Base-by-base conservation (phyloP, 2,888 invertebrate genomes). In the Leptopilina syphax region DNA sequence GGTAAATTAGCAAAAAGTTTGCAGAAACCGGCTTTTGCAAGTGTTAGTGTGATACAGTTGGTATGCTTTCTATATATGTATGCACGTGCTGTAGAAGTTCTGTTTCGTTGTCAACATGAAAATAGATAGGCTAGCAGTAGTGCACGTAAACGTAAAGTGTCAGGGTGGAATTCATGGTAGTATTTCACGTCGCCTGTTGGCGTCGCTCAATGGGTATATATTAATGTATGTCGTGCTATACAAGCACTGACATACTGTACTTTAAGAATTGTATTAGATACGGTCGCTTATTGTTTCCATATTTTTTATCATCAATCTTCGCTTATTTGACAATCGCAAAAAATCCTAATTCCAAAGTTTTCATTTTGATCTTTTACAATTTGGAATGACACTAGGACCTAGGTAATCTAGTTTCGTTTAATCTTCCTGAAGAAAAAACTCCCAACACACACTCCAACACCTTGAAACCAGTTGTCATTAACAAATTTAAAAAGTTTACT, bases 221-320 rank as follows among this genome's bases (percentile, higher is more conserved):
- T 88, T 88, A 88, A 87, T 86, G 86, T 85, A 82, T 82, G 86
- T 83, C 85, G 82, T 84, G 84, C 81, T 82, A 84, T 81, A 83
- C 85, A 87, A 86, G 84, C 82, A 82, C 87, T 85, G 87, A 84
- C 50, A 50, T 50, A 86, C 82, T 83, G 85, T 87, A 85, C 85
- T 86, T 86, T 86, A 87, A 87, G 86, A 88, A 87, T 88, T 82
- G 87, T 87, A 87, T 88, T 89, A 87, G 86, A 87, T 86, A 86
- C 81, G 84, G 84, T 85, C 83, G 84, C 82, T 73, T 79, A 81
- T 79, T 82, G 81, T 79, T 81, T 79, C 47, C 73, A 50, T 54
- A 7, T 60, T 50, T 66, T 67, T 76, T 76, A 80, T 79, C 68
- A 67, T 1, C 34, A 34, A 34, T 34, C 34, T 4, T 34, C 4